Evolutionary conservation across 2,888 invertebrate species (phyloP), one percentile per base, ranked within the genome.

Genomic region (Andricus curvator): DNA sequence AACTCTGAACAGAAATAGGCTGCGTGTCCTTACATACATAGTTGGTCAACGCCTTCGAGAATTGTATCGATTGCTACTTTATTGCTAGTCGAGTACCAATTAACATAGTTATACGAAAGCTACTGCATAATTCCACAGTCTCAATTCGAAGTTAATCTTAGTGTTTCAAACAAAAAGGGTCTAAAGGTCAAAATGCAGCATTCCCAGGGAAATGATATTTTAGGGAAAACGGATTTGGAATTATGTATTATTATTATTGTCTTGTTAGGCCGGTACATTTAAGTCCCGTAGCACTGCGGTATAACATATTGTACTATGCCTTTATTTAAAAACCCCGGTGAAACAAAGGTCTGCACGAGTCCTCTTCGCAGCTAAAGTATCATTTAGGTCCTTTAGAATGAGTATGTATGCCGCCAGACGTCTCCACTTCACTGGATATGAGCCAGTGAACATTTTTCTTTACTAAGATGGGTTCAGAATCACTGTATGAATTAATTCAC

Each of bases 41-140:
- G 68, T 68, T 68, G 68, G 68, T 68, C 68, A 68, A 68, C 68
- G 68, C 68, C 68, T 68, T 68, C 68, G 25, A 68, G 68, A 68
- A 68, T 68, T 68, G 68, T 68, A 68, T 68, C 68, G 68, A 68
- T 68, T 68, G 44, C 68, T 44, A 68, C 25, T 68, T 68, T 68
- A 68, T 68, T 68, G 25, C 44, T 25, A 68, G 44, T 68, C 15
- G 17, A 68, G 68, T 68, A 68, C 83, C 56, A 56, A 56, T 56
- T 56, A 56, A 56, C 56, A 56, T 56, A 56, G 56, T 56, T 56
- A 56, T 56, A 56, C 56, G n/a, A 56, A 56, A 56, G 3, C 56
- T 56, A 56, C 56, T 56, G 56, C 56, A 56, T 56, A 56, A 56
- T 56, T 11, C 56, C 56, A n/a, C n/a, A 56, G 56, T 56, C 56